A percentile compares a stretch with the other conserved stretches of the same genome.
Conservation (phyloP, 2,797 vertebrate species). For the Coregonus sp. region DNA sequence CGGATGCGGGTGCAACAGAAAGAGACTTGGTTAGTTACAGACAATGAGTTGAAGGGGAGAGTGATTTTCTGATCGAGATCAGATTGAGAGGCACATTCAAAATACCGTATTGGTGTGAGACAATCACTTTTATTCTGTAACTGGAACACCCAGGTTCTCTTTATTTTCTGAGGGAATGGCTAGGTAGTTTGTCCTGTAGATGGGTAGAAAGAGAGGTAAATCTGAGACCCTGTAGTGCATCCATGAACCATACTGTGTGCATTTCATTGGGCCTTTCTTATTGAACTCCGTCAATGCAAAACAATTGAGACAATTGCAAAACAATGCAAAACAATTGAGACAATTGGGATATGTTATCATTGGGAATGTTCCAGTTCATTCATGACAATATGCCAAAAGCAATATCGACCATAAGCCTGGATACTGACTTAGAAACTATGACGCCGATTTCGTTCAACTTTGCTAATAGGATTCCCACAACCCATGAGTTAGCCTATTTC, state of each 20-base stretch:
- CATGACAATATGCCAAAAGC: background rate
- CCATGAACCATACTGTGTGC: slow-evolving; percentile 2
- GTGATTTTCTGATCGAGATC: slow-evolving; percentile 36
- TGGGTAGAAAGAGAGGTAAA: slow-evolving; percentile 53
- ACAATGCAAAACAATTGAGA: background rate
- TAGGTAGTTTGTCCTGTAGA: slow-evolving; percentile 90
- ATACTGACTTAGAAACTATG: background rate
- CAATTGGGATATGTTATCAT: background rate
- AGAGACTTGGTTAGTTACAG: slow-evolving; percentile 19
- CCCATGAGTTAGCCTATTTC: background rate
- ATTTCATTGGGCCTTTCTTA: background rate
- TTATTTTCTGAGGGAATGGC: slow-evolving; percentile 94
- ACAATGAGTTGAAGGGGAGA: slow-evolving; percentile 43
- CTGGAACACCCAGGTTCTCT: slow-evolving; percentile 85
- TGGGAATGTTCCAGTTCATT: background rate
- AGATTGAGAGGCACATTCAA: slow-evolving; percentile 44
- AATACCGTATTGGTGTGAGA: slow-evolving; percentile 77
- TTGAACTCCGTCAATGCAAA: background rate
- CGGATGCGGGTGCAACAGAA: background rate
- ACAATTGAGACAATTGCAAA: background rate
- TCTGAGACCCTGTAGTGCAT: slow-evolving; percentile 52
- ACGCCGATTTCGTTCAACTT: background rate
- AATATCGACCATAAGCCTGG: background rate
- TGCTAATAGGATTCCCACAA: background rate
- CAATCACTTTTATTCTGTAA: slow-evolving; percentile 85